Base-by-base conservation (phyloP, 1,140 invertebrate species). In the Drosophila virilis region DNA sequence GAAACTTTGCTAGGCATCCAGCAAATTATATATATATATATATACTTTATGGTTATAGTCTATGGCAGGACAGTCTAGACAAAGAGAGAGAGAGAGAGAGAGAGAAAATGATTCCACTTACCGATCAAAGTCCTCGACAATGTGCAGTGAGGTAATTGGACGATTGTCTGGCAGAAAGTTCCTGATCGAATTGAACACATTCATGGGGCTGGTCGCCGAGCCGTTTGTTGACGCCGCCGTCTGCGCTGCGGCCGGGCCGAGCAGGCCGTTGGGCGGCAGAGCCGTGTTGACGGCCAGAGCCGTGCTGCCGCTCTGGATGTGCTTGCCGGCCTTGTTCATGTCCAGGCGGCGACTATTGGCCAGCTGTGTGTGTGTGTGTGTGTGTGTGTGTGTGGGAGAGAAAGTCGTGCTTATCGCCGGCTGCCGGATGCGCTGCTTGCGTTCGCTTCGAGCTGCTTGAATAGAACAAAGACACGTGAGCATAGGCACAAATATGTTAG, bases 81-180 rank as follows among this genome's bases (percentile, higher is more conserved):
- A n/a, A n/a, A n/a, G n/a, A n/a, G n/a, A 17, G 17, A 17, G 17
- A 17, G 17, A 17, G 17, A 17, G 17, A 1, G 17, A 17, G 17
- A 17, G 17, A 17, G 17, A 8, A 4, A n/a, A 4, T 50, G 7
- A 28, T 32, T 17, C 1, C 6, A 80, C 77, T 77, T 69, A 92
- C 91, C 95, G 96, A 22, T 94, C 93, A 60, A 94, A 92, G 76
- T 96, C 95, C 92, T 97, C 96, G 38, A 97, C 95, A 43, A 97
- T 95, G 91, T 95, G 95, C 65, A 97, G 94, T 6, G 96, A 95
- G 54, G 96, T 96, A 52, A 97, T 95, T 42, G 97, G 97, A 81
- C 96, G 94, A 93, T 97, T 96, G 91, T 97, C 96, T 1, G 96
- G 96, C 76, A 97, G 72, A 57, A 92, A 90, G 71, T 77, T 91